Conservation (phyloP, 2,888 invertebrate genomes). For the Platerodrilus igneus region DNA sequence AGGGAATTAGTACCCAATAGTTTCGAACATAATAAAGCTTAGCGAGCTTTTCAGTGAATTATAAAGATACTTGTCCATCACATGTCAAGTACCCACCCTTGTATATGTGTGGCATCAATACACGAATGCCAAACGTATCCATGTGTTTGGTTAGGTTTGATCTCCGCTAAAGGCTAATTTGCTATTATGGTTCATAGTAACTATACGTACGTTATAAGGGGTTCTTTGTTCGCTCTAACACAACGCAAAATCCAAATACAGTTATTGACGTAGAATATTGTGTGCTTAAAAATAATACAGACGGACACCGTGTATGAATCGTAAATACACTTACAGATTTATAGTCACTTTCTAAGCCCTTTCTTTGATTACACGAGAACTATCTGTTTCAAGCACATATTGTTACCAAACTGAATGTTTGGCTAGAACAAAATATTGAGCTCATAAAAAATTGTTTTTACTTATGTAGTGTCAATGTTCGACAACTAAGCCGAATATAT, state of each 20-base stretch:
- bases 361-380: too few species aligned
- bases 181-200: constrained; percentile 26
- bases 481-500: too few species aligned
- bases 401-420: too few species aligned
- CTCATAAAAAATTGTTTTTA: too few species aligned
- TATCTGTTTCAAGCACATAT: too few species aligned
- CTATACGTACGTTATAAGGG: constrained; percentile 20
- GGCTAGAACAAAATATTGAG: too few species aligned
- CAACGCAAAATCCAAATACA: constrained; percentile 11
- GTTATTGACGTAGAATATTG: constrained; percentile 10
- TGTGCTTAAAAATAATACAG: too few species aligned
- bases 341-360: too few species aligned
- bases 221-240: constrained; percentile 9
- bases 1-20: constrained; percentile 24
- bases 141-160: constrained; percentile 33
- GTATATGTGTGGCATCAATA: constrained; percentile 26
- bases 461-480: too few species aligned
- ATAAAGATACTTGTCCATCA: constrained; percentile 25
- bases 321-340: too few species aligned
- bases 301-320: too few species aligned
- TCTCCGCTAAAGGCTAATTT: constrained; percentile 32
- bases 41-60: constrained; percentile 26
- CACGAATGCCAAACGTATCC: constrained; percentile 24
- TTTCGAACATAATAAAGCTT: constrained; percentile 21
- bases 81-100: constrained; percentile 22